phyloP scores from a whole-genome alignment of 2,797 vertebrate species.

The Garrulus glandarius region DNA sequence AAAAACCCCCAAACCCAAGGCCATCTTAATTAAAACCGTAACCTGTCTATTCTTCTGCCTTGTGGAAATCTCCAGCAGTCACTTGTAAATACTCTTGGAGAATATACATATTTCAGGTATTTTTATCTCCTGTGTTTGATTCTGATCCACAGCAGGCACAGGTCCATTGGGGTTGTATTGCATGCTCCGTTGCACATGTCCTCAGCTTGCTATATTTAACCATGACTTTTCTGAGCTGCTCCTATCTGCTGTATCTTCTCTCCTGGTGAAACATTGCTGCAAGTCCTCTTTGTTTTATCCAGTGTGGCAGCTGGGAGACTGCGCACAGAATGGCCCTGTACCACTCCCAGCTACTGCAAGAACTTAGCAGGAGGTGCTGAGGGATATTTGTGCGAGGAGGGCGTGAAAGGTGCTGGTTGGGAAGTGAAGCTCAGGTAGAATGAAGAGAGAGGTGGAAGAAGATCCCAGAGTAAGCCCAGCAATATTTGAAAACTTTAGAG shows the following conservation, averaged over 20 bases:
- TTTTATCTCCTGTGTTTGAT: not conserved
- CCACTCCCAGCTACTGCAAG: not conserved
- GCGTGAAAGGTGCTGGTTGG: not conserved
- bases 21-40: not conserved
- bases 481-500: not conserved
- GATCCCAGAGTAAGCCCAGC: not conserved
- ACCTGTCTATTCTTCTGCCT: not conserved
- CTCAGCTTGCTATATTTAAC: conserved; percentile 16
- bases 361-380: not conserved
- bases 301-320: conserved; percentile 9
- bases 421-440: not conserved
- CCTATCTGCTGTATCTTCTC: not conserved
- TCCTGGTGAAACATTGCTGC: not conserved
- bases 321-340: not conserved
- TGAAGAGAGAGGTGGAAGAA: not conserved
- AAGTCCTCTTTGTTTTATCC: conserved; percentile 2
- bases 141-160: not conserved
- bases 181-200: conserved; percentile 1
- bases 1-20: not conserved
- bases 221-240: not conserved
- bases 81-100: not conserved
- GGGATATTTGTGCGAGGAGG: not conserved
- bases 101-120: not conserved
- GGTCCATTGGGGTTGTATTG: not conserved
- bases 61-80: not conserved